Conservation (phyloP, 1,140 invertebrate species). For the Drosophila varians region DNA sequence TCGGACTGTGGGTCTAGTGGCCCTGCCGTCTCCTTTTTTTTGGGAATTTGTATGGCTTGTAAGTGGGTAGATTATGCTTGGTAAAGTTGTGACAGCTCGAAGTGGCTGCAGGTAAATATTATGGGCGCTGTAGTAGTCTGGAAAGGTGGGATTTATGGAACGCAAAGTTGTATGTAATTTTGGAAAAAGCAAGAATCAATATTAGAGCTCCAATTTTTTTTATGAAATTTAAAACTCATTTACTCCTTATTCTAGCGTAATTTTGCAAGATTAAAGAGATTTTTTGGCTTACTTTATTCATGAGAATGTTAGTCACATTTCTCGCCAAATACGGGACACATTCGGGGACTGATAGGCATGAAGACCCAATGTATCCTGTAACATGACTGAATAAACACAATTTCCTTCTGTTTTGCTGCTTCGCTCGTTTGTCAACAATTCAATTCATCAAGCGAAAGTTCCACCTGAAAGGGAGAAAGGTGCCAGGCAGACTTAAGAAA, state of each 20-base stretch:
- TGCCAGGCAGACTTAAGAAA: not conserved
- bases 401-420: constrained; percentile 73
- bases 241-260: too few relatives aligned
- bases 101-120: constrained; percentile 22
- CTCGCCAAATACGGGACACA: not conserved
- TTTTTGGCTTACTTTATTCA: too few relatives aligned
- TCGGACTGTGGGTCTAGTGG: constrained; percentile 19
- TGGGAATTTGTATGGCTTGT: constrained; percentile 3
- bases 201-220: too few relatives aligned
- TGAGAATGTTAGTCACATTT: not conserved
- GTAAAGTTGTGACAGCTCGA: constrained; percentile 22
- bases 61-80: constrained; percentile 46
- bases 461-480: constrained; percentile 44
- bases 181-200: not conserved
- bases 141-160: not conserved
- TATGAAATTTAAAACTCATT: not conserved
- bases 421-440: constrained; percentile 74
- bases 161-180: not conserved
- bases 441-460: constrained; percentile 79
- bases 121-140: not conserved
- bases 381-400: constrained; percentile 81
- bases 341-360: not conserved
- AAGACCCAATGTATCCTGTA: constrained; percentile 51
- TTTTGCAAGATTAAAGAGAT: too few relatives aligned
- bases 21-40: constrained; percentile 1